Conservation (phyloP, 2,797 vertebrate species). For the Liparis tanakae region DNA sequence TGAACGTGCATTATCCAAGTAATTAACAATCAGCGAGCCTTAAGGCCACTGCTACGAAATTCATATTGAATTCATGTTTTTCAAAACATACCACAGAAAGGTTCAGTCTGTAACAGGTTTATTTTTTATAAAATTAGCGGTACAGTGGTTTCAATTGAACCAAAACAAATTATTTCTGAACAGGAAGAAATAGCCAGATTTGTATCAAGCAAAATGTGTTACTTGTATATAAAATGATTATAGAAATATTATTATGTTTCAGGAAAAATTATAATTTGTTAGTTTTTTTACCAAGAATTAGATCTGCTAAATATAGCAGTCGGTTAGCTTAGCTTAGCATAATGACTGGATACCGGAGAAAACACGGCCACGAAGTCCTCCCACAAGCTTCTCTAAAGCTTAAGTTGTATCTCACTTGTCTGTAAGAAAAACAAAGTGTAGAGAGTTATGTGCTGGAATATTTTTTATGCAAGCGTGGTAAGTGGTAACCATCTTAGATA, state of each 20-base stretch:
- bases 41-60: conserved; percentile 50
- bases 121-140: background rate
- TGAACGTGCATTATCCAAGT: conserved; percentile 56
- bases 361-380: background rate
- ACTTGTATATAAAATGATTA: background rate
- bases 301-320: background rate
- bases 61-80: conserved; percentile 31
- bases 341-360: background rate
- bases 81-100: background rate
- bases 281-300: background rate
- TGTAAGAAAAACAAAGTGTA: background rate
- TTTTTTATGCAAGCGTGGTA: background rate
- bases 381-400: background rate
- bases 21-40: conserved; percentile 62
- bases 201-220: background rate
- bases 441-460: background rate
- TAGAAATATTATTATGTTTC: background rate
- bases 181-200: background rate
- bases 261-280: background rate
- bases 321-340: background rate
- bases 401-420: background rate
- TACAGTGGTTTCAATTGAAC: background rate
- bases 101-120: background rate
- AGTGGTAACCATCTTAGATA: background rate
- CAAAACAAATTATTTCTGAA: background rate